Conservation (phyloP, 1,140 invertebrate species). For the Psilanteris sp. region DNA sequence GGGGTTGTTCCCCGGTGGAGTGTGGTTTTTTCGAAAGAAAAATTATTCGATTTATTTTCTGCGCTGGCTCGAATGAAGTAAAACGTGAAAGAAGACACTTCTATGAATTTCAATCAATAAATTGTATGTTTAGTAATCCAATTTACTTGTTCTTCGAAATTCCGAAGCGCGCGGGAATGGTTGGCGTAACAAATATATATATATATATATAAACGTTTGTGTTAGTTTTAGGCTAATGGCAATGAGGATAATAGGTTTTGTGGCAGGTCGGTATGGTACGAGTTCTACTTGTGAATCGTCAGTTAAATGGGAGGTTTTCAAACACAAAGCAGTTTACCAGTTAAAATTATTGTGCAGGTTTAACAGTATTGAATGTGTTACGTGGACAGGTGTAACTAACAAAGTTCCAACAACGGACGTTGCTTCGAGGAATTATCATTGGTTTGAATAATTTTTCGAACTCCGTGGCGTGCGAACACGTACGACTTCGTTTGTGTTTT, state of each 20-base stretch:
- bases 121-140: too few relatives aligned
- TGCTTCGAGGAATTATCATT: conserved; percentile 12
- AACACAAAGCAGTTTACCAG: conserved; percentile 20
- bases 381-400: conserved; percentile 46
- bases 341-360: conserved; percentile 39
- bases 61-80: too few relatives aligned
- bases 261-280: background rate
- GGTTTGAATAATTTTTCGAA: conserved; percentile 5
- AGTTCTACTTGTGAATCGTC: conserved; percentile 9
- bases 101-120: too few relatives aligned
- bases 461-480: background rate
- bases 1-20: too few relatives aligned
- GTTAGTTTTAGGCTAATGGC: conserved; percentile 14
- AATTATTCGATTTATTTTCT: too few relatives aligned
- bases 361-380: conserved; percentile 18
- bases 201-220: too few relatives aligned
- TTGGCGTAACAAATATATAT: conserved; percentile 8
- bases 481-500: background rate
- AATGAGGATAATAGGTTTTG: conserved; percentile 28
- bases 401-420: conserved; percentile 28
- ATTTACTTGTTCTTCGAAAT: too few relatives aligned
- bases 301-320: conserved; percentile 22
- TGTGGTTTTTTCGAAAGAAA: too few relatives aligned
- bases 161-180: too few relatives aligned
- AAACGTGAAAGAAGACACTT: too few relatives aligned